These are phyloP conservation scores for Idaea dimidiata DNA, from an alignment of 2,888 invertebrate genomes.

Conservation along the genomic window DNA sequence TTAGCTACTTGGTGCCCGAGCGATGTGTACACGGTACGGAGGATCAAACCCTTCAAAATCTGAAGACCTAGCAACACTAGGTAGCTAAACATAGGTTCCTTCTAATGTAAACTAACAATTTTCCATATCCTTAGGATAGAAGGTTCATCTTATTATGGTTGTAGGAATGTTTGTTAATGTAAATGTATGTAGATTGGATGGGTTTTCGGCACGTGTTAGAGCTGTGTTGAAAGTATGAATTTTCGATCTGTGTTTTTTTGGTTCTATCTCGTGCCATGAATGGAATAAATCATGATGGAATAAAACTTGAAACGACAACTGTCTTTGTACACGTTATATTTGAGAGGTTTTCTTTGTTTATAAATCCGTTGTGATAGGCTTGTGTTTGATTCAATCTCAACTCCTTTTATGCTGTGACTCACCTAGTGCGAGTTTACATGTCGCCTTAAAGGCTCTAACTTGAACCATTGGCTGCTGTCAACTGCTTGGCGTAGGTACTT, in stretches of 20 bases:
- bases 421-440: too few species aligned
- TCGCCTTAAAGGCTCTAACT: too few species aligned
- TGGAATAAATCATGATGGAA: slow-evolving; percentile 21
- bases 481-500: too few species aligned
- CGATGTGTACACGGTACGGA: too few species aligned
- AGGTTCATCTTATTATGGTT: not conserved
- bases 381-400: too few species aligned
- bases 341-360: slow-evolving; percentile 18
- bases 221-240: slow-evolving; percentile 8
- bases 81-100: too few species aligned
- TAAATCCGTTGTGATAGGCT: too few species aligned
- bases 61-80: too few species aligned
- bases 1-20: too few species aligned
- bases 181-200: slow-evolving; percentile 14
- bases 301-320: slow-evolving; percentile 18
- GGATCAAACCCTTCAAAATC: too few species aligned
- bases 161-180: slow-evolving; percentile 8
- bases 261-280: slow-evolving; percentile 23
- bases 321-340: slow-evolving; percentile 19
- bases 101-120: not conserved
- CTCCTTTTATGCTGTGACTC: too few species aligned
- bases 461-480: too few species aligned
- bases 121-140: not conserved
- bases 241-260: slow-evolving; percentile 14
- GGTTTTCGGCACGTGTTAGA: not conserved